These are phyloP conservation scores for Clarias platycephalus DNA, from an alignment of 2,797 vertebrate genomes.

Conservation along the genomic window DNA sequence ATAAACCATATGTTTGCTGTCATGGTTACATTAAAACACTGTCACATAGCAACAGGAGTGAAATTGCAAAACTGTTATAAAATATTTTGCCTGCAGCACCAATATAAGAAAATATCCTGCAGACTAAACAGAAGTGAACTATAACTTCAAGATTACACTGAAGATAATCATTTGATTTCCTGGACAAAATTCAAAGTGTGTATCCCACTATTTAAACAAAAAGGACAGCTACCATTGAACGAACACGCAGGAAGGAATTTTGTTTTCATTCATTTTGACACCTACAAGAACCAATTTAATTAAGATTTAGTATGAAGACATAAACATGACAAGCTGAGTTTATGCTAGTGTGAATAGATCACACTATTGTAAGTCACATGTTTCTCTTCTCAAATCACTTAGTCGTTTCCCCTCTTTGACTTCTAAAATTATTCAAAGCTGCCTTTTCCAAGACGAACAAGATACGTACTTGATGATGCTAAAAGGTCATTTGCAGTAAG, in stretches of 20 bases:
- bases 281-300: conserved; percentile 4
- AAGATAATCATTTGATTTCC: background rate
- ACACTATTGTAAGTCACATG: background rate
- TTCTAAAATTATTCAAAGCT: background rate
- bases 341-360: background rate
- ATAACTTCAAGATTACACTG: background rate
- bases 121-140: background rate
- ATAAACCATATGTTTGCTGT: background rate
- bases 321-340: background rate
- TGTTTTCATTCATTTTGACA: conserved; percentile 4
- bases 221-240: background rate
- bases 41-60: background rate
- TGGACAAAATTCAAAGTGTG: background rate
- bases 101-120: background rate
- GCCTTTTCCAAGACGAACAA: background rate
- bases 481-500: background rate
- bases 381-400: background rate
- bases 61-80: background rate
- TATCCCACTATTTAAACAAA: background rate
- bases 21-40: conserved; percentile 13
- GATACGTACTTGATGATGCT: background rate
- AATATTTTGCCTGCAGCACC: background rate
- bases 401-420: background rate
- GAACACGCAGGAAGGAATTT: conserved; percentile 5
- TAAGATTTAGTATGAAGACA: background rate